Evolutionary conservation across 2,888 invertebrate genomes (phyloP), one percentile per base, ranked within the genome.

Genomic region (Machimus rusticus): DNA sequence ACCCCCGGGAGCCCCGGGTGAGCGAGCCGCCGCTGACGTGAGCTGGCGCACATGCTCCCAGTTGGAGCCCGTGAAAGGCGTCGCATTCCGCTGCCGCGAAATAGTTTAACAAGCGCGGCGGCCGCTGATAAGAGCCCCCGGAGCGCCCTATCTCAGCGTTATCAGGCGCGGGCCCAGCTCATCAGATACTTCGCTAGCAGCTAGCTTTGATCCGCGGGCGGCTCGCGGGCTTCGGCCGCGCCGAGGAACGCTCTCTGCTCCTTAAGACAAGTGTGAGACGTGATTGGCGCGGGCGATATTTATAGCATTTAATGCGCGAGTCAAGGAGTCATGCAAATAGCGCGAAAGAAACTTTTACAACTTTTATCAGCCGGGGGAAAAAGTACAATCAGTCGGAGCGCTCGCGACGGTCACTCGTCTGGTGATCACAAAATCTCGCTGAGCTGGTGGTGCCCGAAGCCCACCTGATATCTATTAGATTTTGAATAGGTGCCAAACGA

Each of bases 401-500:
- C 79, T 79, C 39, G 28, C 37, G 34, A 9, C 66, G 66, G 66
- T 66, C 66, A 66, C 23, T 66, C 66, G 66, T 66, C 19, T 28
- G 66, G 12, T 66, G 66, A 23, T 66, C 28, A 51, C 14, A 81
- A 46, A 46, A 81, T 81, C 51, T 81, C 55, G 55, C 51, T 31
- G 23, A 81, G 79, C 28, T 78, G 43, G 9, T 46, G 46, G 31
- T 43, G 66, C 66, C 81, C 51, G 43, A 51, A n/a, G 51, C 51
- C 51, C 51, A 81, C 81, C 81, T 55, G 81, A 55, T 31, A 81
- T 81, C 31, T 81, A 81, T 81, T 51, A 81, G 55, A 81, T 81
- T 81, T 81, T 81, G 81, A 39, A 66, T 66, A 84, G 66, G 19
- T 39, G 84, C 84, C 84, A 84, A 81, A 84, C 39, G 84, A 84